Percentiles rank a stretch among this genome's conserved stretches.
phyloP scores from a whole-genome alignment of 2,888 invertebrate genomes.

The Exephanes ischioxanthus region DNA sequence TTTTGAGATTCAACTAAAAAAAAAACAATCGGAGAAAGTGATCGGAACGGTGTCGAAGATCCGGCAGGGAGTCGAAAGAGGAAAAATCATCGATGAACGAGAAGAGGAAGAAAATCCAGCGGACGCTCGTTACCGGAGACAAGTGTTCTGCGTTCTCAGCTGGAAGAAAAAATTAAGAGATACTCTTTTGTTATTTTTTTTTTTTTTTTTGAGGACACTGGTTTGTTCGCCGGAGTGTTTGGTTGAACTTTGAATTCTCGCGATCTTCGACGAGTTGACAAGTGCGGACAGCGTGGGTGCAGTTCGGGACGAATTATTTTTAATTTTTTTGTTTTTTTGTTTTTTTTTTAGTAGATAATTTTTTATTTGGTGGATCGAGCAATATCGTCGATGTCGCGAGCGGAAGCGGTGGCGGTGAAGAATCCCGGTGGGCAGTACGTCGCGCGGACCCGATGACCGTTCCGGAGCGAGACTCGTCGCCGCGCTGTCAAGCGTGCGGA shows the following conservation, averaged over 20 bases:
- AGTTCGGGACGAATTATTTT: neutral
- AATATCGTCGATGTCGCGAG: conserved; percentile 33
- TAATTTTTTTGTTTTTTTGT: neutral
- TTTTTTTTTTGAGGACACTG: neutral
- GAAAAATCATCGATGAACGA: neutral
- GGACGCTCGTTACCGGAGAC: neutral
- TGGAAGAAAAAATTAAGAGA: neutral
- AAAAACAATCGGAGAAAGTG: neutral
- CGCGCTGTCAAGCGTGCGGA: conserved; percentile 58
- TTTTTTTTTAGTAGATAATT: neutral
- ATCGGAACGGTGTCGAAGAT: neutral
- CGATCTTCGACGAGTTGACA: neutral
- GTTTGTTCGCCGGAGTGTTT: conserved; percentile 1
- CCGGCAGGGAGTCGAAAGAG: neutral
- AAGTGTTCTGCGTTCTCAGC: neutral
- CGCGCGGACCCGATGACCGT: conserved; percentile 63
- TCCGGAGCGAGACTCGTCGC: conserved; percentile 47
- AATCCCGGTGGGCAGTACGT: conserved; percentile 34
- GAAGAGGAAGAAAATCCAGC: neutral
- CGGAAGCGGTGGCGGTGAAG: conserved; percentile 25
- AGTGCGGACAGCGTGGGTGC: neutral
- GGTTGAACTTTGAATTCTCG: neutral
- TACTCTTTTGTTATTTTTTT: neutral
- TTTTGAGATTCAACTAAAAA: neutral
- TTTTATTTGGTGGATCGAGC: neutral